Evolutionary conservation across 1,140 invertebrate species (phyloP), one percentile per base, ranked within the genome.

Genomic region (silkworm (Bombyx mori)): DNA sequence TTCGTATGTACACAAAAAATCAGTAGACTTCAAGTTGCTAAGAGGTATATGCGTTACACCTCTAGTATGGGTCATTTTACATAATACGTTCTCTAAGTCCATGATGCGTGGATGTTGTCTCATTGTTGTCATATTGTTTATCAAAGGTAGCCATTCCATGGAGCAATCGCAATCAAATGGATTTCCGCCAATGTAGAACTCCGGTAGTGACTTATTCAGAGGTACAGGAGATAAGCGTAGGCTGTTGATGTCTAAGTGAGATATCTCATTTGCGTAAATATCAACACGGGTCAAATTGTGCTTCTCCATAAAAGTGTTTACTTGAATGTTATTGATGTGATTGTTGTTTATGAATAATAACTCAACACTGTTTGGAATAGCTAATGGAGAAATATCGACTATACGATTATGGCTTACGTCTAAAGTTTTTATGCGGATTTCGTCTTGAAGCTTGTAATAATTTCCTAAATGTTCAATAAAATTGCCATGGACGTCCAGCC

Each of bases 101-200:
- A 96, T 95, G 44, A 97, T 35, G 26, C 26, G 26, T 0, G 95
- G 95, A 85, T 96, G 93, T 71, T 96, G 94, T 12, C 94, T 89
- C 60, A 92, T 90, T 0, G 92, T 91, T 56, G 93, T 94, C 89
- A 95, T 92, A 78, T 94, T 95, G 83, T 96, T 96, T 77, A 97
- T 93, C 56, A 93, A 90, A 58, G 95, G 94, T 68, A 98, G 79
- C 95, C 95, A 97, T 73, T 97, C 95, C 95, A 97, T 96, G 44
- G 93, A 93, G 80, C 96, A 97, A 79, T 97, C 95, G 76, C 96
- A 97, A 71, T 95, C 92, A 86, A 97, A 96, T 7, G 95, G 94
- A 87, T 97, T 97, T 44, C 95, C 95, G 53, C 95, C 95, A 59
- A 97, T 90, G 75, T 96, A 96, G 79, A 97, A 95, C 81, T 97